Evolutionary conservation across 2,113 vertebrate genomes (phyloP), one percentile per base, ranked within the genome.

Genomic region (Hippocampus zosterae): DNA sequence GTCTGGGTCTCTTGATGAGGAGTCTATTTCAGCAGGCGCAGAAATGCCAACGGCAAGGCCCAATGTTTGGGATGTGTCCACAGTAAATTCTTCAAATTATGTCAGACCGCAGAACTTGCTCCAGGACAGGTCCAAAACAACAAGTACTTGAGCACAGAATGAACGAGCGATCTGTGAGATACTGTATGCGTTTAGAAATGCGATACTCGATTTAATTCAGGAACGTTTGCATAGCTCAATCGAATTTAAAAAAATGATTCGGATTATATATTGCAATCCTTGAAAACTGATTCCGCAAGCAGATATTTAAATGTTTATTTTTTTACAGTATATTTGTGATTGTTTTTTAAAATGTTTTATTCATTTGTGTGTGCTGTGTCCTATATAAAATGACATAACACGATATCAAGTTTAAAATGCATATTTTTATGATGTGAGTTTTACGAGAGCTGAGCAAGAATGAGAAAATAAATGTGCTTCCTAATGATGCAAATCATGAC

Each of bases 1-100:
- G 63, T 46, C 63, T 65, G 63, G n/a, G 23, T 23, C 40, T 27
- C 63, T 18, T 65, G 42, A 65, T 46, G 42, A 46, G 63, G 42
- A 46, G 23, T 27, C 41, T 46, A 46, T 65, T 65, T 65, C 41
- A 65, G 42, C 63, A 46, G 42, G 46, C 23, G 27, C n/a, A 65
- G 63, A 46, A 46, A 65, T 18, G 41, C 63, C 63, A 46, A 46
- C 41, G 42, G 63, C 42, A 65, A 65, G 63, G 46, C 13, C 23
- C n/a, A 46, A 65, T 27, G 42, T 64, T 64, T 65, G 42, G n/a
- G 42, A 65, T 25, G 42, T 18, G 57, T 60, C 57, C 18, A 18
- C 57, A 33, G 57, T 33, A 60, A 60, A 33, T 65, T 65, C 7
- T 46, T 46, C 41, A 46, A 48, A 65, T 46, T 46, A 65, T 25